Percentiles rank a stretch among this genome's conserved stretches.
Evolutionary conservation across 2,113 vertebrate species (phyloP).

Genomic region (Ochotona princeps): DNA sequence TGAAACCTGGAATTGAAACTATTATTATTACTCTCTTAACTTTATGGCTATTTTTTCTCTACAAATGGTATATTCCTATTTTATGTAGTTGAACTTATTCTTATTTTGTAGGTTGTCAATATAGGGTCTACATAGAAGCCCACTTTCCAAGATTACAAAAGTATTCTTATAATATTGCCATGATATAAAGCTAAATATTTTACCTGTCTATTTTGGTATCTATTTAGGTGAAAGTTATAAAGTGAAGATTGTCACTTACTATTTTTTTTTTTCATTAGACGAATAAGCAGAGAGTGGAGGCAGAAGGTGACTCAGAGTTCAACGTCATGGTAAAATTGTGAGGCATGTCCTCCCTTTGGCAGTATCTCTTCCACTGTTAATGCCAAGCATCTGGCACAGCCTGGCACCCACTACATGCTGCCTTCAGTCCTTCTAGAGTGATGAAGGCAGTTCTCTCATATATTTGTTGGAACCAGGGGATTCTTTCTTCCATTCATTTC

Average conservation of each 20-base stretch:
- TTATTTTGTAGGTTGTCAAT: neutral
- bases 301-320: neutral
- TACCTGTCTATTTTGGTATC: neutral
- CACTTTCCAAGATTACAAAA: neutral
- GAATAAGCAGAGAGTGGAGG: neutral
- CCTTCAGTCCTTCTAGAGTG: neutral
- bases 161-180: neutral
- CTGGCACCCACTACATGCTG: neutral
- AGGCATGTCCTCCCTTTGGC: neutral
- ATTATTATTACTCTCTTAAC: neutral
- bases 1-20: neutral
- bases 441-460: neutral
- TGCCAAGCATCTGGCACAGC: neutral
- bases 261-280: neutral
- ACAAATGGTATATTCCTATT: neutral
- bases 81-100: neutral
- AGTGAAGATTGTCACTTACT: neutral
- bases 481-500: neutral
- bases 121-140: neutral
- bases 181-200: neutral
- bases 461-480: neutral
- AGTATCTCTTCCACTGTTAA: neutral
- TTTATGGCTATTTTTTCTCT: neutral
- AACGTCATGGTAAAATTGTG: neutral
- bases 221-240: neutral